phyloP scores from a whole-genome alignment of 2,888 invertebrate species.

The Spilarctia lutea region DNA sequence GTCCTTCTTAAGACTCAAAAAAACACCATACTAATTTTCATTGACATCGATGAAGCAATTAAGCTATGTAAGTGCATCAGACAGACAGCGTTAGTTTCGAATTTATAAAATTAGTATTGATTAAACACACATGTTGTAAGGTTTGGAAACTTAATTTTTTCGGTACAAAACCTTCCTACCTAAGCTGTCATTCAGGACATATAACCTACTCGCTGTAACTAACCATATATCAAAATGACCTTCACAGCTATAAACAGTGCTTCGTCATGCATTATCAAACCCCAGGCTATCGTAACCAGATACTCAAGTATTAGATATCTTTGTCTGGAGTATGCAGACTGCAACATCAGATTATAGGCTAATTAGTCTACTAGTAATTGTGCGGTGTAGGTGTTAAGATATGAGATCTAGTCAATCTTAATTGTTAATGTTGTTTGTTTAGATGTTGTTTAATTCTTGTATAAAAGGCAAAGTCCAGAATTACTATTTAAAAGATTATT shows the following conservation, averaged over 20 bases:
- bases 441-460: not conserved
- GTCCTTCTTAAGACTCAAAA: no score
- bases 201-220: not conserved
- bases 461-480: not conserved
- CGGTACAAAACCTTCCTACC: no score
- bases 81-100: no score
- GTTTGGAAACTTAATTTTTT: no score
- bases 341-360: conserved; percentile 6
- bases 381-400: conserved; percentile 5
- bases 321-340: conserved; percentile 12
- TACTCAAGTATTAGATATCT: conserved; percentile 28
- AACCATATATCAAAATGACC: not conserved
- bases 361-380: conserved; percentile 9
- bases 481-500: not conserved
- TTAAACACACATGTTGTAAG: no score
- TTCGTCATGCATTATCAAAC: not conserved
- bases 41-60: no score
- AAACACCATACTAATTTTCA: no score
- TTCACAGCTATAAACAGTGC: not conserved
- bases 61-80: no score
- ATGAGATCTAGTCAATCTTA: not conserved
- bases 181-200: no score
- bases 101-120: no score
- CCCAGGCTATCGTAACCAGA: conserved; percentile 26
- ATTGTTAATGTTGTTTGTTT: conserved; percentile 6